These are phyloP conservation scores for Macrotus californicus DNA, from an alignment of 2,113 vertebrate species.

Conservation along the genomic window DNA sequence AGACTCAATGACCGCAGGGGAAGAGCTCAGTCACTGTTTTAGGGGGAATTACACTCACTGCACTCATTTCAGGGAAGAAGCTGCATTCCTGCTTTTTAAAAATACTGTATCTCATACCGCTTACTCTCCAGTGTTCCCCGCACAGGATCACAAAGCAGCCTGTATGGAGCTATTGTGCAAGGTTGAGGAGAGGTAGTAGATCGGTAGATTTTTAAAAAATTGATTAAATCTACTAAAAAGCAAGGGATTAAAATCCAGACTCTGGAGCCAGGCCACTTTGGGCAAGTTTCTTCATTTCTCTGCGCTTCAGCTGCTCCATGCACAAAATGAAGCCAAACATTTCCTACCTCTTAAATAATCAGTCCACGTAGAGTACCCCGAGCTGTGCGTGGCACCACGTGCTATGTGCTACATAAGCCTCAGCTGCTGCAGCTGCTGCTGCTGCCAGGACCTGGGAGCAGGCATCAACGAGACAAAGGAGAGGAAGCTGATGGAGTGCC, in stretches of 20 bases:
- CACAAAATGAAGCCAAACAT: neutral
- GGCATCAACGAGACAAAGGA: neutral
- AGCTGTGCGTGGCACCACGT: too few species aligned
- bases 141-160: neutral
- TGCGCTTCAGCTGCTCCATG: neutral
- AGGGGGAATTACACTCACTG: neutral
- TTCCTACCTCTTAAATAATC: neutral
- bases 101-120: neutral
- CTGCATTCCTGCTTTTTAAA: neutral
- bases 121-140: neutral
- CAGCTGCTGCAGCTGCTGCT: neutral
- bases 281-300: neutral
- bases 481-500: neutral
- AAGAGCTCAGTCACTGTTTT: neutral
- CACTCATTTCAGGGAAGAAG: neutral
- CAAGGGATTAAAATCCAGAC: neutral
- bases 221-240: neutral
- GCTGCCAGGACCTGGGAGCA: fast-evolving
- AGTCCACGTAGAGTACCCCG: neutral
- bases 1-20: neutral
- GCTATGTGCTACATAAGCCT: fast-evolving
- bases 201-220: neutral
- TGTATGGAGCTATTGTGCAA: fast-evolving
- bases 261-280: too few species aligned
- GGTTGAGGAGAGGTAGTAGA: neutral